Evolutionary conservation across 2,888 invertebrate species (phyloP).

Genomic region (Gonocerus acuteangulatus): DNA sequence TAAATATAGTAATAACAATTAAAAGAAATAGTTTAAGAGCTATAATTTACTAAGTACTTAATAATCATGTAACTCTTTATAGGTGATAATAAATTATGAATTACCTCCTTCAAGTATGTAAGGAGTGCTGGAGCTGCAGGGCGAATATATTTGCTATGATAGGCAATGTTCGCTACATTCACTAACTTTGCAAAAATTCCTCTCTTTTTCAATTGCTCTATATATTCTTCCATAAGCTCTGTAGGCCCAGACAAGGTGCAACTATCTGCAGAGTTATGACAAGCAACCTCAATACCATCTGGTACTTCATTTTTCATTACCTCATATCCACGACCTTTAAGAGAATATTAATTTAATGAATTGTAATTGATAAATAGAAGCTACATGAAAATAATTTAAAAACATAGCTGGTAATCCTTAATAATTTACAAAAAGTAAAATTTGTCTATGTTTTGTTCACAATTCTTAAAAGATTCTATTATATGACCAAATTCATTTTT

Average conservation of each 20-base stretch:
- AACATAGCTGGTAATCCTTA: no score
- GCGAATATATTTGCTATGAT: conserved; percentile 42
- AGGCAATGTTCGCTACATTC: conserved; percentile 40
- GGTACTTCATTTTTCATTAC: conserved; percentile 45
- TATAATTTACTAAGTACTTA: neutral
- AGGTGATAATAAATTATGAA: no score
- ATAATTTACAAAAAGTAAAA: neutral
- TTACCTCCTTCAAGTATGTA: conserved; percentile 44
- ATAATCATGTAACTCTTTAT: no score
- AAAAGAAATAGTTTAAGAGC: neutral
- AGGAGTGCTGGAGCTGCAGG: conserved; percentile 46
- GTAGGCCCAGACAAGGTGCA: conserved; percentile 72
- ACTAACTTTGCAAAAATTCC: conserved; percentile 39
- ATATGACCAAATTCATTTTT: no score
- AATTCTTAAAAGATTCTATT: no score
- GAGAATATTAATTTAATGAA: neutral
- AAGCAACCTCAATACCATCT: conserved; percentile 62
- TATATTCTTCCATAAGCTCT: conserved; percentile 53
- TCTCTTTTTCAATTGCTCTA: conserved; percentile 47
- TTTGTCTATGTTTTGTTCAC: no score
- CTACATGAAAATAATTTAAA: no score
- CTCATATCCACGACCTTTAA: conserved; percentile 39
- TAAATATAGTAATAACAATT: neutral
- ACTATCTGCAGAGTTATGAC: conserved; percentile 69
- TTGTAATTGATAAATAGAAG: neutral